These are phyloP conservation scores for Danio tinwini DNA, from an alignment of 2,797 vertebrate genomes.

Conservation along the genomic window DNA sequence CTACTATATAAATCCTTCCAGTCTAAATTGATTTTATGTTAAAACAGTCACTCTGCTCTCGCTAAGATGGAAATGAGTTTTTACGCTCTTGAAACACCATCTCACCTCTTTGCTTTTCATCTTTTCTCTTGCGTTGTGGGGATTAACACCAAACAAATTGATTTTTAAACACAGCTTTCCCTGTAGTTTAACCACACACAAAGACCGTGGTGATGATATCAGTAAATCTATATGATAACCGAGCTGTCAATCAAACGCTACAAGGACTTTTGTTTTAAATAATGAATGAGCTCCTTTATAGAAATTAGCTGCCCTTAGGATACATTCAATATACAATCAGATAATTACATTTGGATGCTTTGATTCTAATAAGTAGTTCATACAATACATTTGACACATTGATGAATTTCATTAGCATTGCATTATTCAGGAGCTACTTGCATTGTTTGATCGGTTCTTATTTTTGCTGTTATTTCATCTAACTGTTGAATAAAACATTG, in stretches of 20 bases:
- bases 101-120: constrained; percentile 7
- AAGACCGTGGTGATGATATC: constrained; percentile 23
- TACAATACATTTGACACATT: background rate
- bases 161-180: constrained; percentile 36
- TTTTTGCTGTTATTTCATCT: constrained; percentile 4
- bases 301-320: background rate
- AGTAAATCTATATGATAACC: constrained; percentile 18
- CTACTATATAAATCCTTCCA: constrained; percentile 6
- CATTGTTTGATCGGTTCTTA: background rate
- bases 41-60: constrained; percentile 10
- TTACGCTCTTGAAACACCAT: constrained; percentile 7
- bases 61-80: constrained; percentile 26
- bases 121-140: constrained; percentile 13
- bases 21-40: constrained; percentile 33
- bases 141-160: constrained; percentile 47
- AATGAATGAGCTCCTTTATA: constrained; percentile 5
- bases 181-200: constrained; percentile 29
- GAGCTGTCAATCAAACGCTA: constrained; percentile 9
- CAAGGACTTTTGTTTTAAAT: constrained; percentile 15
- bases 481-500: background rate
- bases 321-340: background rate
- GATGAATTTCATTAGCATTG: background rate
- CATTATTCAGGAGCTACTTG: background rate
- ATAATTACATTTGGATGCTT: background rate
- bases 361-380: background rate